Evolutionary conservation across 2,888 invertebrate species (phyloP).

Genomic region (Crocallis elinguaria): DNA sequence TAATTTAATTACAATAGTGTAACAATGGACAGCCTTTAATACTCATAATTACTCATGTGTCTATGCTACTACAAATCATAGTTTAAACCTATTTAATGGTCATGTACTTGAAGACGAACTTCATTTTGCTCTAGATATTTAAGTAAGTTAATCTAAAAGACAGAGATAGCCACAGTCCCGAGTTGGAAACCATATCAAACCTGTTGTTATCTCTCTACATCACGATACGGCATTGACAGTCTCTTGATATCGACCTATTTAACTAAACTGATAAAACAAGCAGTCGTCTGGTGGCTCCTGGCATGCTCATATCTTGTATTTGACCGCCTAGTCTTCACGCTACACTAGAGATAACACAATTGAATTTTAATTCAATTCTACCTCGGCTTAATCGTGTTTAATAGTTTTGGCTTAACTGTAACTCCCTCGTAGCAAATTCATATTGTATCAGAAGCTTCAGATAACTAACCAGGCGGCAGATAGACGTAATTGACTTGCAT

Average conservation of each 20-base stretch:
- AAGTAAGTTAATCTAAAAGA: too few relatives aligned
- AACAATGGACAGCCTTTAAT: too few relatives aligned
- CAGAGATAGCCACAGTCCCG: neutral
- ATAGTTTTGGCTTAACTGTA: constrained; percentile 66
- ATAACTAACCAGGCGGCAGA: constrained; percentile 77
- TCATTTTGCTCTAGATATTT: too few relatives aligned
- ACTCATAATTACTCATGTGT: too few relatives aligned
- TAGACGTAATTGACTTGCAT: constrained; percentile 81
- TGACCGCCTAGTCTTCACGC: constrained; percentile 41
- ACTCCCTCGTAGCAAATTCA: constrained; percentile 67
- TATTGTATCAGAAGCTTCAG: constrained; percentile 72
- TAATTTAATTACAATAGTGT: too few relatives aligned
- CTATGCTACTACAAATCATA: too few relatives aligned
- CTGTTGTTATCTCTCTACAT: neutral
- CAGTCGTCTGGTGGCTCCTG: constrained; percentile 32
- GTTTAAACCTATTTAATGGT: too few relatives aligned
- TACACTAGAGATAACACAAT: constrained; percentile 55
- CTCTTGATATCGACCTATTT: constrained; percentile 28
- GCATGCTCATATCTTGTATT: constrained; percentile 30
- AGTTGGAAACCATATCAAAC: neutral
- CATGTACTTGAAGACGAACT: too few relatives aligned
- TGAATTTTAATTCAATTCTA: constrained; percentile 68
- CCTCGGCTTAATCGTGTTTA: constrained; percentile 67
- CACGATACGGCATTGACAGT: constrained; percentile 14
- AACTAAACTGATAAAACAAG: constrained; percentile 41